Percentiles rank a stretch among this genome's conserved stretches.
These are phyloP conservation scores for Heliocidaris tuberculata DNA, from an alignment of 35 echinoderm and acorn worm species.

Conservation along the genomic window DNA sequence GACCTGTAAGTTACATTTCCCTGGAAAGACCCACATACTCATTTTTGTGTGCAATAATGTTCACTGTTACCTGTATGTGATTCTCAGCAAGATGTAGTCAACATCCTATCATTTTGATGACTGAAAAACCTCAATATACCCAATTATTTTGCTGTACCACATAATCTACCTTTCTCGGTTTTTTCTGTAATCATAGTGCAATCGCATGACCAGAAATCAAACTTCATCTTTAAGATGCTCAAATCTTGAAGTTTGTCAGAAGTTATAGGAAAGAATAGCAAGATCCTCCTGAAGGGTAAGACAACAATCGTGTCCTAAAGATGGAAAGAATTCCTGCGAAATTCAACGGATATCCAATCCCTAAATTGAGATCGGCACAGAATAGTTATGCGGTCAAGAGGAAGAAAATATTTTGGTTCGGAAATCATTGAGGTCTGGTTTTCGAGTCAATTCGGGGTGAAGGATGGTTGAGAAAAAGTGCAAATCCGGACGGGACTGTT, in stretches of 20 bases:
- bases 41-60: too few species aligned
- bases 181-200: too few species aligned
- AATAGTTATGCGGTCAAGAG: not conserved
- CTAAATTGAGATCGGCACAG: not conserved
- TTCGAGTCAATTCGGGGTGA: not conserved
- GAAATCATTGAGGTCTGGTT: constrained; percentile 38
- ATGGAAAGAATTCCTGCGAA: not conserved
- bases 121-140: too few species aligned
- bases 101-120: too few species aligned
- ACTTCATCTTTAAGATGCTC: too few species aligned
- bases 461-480: not conserved
- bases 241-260: not conserved
- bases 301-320: not conserved
- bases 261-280: not conserved
- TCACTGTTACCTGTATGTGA: too few species aligned
- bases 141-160: too few species aligned
- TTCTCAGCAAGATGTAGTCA: too few species aligned
- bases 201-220: too few species aligned
- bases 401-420: constrained; percentile 34
- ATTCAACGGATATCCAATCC: not conserved
- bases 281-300: not conserved
- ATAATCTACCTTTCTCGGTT: too few species aligned
- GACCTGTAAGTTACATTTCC: too few species aligned
- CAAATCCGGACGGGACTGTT: not conserved
- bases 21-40: too few species aligned